phyloP scores from a whole-genome alignment of 2,888 invertebrate genomes.

The Romanomermis culicivorax region DNA sequence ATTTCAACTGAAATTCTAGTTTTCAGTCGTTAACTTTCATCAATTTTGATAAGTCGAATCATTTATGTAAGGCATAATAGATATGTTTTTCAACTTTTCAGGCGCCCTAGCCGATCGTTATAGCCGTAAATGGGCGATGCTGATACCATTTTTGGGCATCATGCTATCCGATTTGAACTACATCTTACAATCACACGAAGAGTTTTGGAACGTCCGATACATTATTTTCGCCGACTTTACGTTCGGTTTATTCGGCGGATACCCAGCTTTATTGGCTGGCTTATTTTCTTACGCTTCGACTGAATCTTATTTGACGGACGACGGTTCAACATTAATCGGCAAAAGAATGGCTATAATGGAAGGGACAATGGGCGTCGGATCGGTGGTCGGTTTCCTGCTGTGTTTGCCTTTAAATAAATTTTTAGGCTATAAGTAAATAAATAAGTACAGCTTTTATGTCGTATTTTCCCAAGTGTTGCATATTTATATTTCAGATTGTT shows the following conservation, averaged over 20 bases:
- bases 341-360: constrained; percentile 29
- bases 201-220: constrained; percentile 20
- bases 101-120: constrained; percentile 25
- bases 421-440: no score
- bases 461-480: no score
- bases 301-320: constrained; percentile 16
- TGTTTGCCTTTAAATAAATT: no score
- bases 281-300: constrained; percentile 30
- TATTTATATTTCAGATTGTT: no score
- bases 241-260: constrained; percentile 30
- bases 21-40: not conserved
- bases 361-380: constrained; percentile 29
- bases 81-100: no score
- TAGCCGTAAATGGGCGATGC: constrained; percentile 30
- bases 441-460: no score
- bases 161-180: constrained; percentile 21
- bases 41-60: no score
- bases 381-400: no score
- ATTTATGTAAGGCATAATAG: no score
- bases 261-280: constrained; percentile 28
- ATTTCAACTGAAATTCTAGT: not conserved
- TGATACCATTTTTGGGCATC: constrained; percentile 29
- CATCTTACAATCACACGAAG: constrained; percentile 25
- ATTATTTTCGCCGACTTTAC: constrained; percentile 29
- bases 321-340: constrained; percentile 12